Conservation (phyloP, 2,888 invertebrate species). For the Clistopyga incitator region DNA sequence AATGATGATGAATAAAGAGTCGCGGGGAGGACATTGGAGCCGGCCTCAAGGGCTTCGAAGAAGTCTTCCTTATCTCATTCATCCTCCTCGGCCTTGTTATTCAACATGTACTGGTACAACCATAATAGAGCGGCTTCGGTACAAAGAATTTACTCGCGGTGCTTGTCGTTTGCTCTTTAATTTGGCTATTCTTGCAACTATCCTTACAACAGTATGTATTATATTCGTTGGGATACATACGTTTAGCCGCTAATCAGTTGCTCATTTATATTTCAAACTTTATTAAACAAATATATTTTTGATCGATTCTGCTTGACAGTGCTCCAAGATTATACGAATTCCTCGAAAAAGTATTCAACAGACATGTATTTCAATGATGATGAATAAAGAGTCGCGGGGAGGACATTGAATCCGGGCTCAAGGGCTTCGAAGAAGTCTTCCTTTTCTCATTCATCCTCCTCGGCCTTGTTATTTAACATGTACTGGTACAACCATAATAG, state of each 20-base stretch:
- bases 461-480: constrained; percentile 8
- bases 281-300: too few relatives aligned
- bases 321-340: too few relatives aligned
- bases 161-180: background rate
- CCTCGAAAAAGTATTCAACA: too few relatives aligned
- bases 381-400: constrained; percentile 24
- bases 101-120: background rate
- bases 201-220: background rate
- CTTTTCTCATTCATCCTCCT: constrained; percentile 20
- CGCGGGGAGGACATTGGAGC: constrained; percentile 9
- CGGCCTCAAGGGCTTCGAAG: constrained; percentile 15
- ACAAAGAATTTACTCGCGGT: background rate
- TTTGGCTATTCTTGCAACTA: background rate
- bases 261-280: background rate
- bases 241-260: background rate
- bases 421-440: constrained; percentile 17
- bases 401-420: too few relatives aligned
- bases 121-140: background rate
- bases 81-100: background rate
- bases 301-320: too few relatives aligned
- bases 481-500: background rate
- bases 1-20: constrained; percentile 40
- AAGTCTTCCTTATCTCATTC: constrained; percentile 32
- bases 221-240: too few relatives aligned
- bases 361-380: constrained; percentile 21